These are phyloP conservation scores for Callocephalon fimbriatum DNA, from an alignment of 2,113 vertebrate species.

Conservation along the genomic window DNA sequence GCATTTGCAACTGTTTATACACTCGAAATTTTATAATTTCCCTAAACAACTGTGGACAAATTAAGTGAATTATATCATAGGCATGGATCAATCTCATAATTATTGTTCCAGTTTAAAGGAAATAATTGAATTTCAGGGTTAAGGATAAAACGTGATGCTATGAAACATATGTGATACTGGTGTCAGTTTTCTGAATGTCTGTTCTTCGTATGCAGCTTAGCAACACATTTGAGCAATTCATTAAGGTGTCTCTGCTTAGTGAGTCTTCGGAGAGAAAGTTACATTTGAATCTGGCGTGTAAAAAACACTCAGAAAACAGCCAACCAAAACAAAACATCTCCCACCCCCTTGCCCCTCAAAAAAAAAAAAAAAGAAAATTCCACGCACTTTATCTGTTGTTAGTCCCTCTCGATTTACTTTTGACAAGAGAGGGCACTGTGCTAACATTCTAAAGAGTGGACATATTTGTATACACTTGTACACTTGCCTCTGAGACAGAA, in stretches of 20 bases:
- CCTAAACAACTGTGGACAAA: slow-evolving; percentile 16
- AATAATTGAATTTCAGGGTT: slow-evolving; percentile 70
- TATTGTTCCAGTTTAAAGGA: slow-evolving; percentile 65
- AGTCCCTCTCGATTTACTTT: slow-evolving; percentile 42
- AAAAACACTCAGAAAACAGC: slow-evolving; percentile 41
- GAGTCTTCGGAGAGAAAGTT: slow-evolving; percentile 25
- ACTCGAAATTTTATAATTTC: slow-evolving; percentile 56
- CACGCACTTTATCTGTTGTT: background rate
- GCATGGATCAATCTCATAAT: slow-evolving; percentile 54
- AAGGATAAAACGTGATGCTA: slow-evolving; percentile 60
- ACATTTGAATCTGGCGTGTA: background rate
- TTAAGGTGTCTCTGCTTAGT: slow-evolving; percentile 58
- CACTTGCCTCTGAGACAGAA: background rate
- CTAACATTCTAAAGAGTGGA: slow-evolving; percentile 79
- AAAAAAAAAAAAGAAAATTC: background rate
- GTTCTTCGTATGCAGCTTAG: slow-evolving; percentile 55
- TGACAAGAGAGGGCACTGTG: slow-evolving; percentile 84
- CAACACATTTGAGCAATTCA: slow-evolving; percentile 67
- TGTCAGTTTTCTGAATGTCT: slow-evolving; percentile 52
- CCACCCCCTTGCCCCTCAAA: background rate
- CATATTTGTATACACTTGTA: slow-evolving; percentile 45
- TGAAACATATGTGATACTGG: slow-evolving; percentile 60
- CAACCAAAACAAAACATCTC: slow-evolving; percentile 35
- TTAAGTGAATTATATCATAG: slow-evolving; percentile 49
- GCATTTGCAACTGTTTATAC: slow-evolving; percentile 36